Evolutionary conservation across 1,140 invertebrate species (phyloP), one percentile per base, ranked within the genome.

Genomic region (Philotrypesis tridentata): DNA sequence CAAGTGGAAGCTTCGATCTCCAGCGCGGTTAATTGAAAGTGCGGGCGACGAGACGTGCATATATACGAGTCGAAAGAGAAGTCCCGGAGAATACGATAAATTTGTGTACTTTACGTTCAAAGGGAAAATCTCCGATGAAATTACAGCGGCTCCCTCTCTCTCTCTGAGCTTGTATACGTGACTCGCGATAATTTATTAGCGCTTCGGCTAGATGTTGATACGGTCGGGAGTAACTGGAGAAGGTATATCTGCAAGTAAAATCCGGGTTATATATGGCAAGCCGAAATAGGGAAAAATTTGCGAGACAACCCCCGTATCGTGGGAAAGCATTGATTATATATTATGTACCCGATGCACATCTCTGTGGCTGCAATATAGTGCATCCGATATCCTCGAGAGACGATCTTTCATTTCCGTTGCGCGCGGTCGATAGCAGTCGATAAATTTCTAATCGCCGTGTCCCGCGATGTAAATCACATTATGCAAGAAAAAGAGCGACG

Each of bases 181-280:
- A 65, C 63, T 65, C 27, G 63, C 25, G 23, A 65, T 65, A 27
- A 65, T 65, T 65, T 65, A 55, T 55, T 55, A 65, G 27, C 63
- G 63, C 63, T 9, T 27, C 0, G 25, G 25, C 6, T 23, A 65
- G 48, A 65, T 65, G 63, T 65, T 65, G 63, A 65, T 65, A 65
- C 17, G 63, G 23, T 29, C 63, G 17, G n/a, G n/a, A 25, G 63
- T 27, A 65, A 65, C 63, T 65, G 27, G 63, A 65, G 63, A 65
- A 29, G n/a, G n/a, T n/a, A n/a, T n/a, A n/a, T n/a, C n/a, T 65
- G 17, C 63, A 65, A 12, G 27, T 65, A 65, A 65, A 65, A 25
- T 65, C 11, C 25, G 8, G 14, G 21, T 6, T n/a, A 7, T 17
- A n/a, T n/a, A n/a, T n/a, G n/a, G n/a, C n/a, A n/a, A n/a, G n/a